phyloP scores from a whole-genome alignment of 1,140 invertebrate species.

The Copidosoma floridanum region DNA sequence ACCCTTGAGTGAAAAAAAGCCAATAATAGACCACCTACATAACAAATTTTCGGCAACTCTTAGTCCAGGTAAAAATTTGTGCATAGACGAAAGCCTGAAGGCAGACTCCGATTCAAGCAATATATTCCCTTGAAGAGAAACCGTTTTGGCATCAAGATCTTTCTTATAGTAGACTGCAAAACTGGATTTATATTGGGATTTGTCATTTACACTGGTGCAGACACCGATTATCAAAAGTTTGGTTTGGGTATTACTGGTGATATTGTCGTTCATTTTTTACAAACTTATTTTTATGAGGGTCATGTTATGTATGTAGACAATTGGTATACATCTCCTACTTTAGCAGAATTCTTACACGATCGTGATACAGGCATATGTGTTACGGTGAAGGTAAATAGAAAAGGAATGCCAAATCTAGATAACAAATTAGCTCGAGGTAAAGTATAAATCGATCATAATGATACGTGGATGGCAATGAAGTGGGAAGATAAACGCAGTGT shows the following conservation, averaged over 20 bases:
- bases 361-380: constrained; percentile 29
- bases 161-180: background rate
- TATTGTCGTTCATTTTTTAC: constrained; percentile 30
- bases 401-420: constrained; percentile 30
- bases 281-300: constrained; percentile 31
- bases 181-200: constrained; percentile 1
- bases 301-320: constrained; percentile 29
- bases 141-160: background rate
- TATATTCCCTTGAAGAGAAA: background rate
- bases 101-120: constrained; percentile 4
- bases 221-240: constrained; percentile 27
- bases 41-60: background rate
- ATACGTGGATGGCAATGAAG: constrained; percentile 33
- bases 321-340: constrained; percentile 31
- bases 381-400: constrained; percentile 32
- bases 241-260: constrained; percentile 24
- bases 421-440: constrained; percentile 31
- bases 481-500: constrained; percentile 22
- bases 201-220: constrained; percentile 28
- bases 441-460: constrained; percentile 25
- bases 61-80: constrained; percentile 11
- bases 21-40: background rate
- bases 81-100: constrained; percentile 1
- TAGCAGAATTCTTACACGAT: constrained; percentile 29
- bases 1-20: background rate